These are phyloP conservation scores for Ctenopoma multispine DNA, from an alignment of 2,797 vertebrate genomes.

Conservation along the genomic window DNA sequence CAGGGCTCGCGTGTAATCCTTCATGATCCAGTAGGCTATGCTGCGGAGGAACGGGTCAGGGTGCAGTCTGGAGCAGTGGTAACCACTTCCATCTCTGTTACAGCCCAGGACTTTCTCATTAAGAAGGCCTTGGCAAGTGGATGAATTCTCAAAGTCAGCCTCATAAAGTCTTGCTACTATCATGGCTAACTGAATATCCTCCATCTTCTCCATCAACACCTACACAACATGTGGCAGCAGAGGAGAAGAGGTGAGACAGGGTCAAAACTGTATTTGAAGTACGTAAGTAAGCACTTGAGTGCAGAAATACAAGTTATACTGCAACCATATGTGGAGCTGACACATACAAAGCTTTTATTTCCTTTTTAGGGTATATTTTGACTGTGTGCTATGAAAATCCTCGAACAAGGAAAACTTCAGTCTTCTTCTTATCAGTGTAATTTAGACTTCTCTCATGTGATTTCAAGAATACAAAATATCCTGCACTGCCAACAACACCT, in stretches of 20 bases:
- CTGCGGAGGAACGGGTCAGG: conserved; percentile 97
- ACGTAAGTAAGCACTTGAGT: neutral
- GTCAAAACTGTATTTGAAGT: neutral
- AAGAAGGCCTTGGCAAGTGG: conserved; percentile 93
- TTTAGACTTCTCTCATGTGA: conserved; percentile 59
- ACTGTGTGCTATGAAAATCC: conserved; percentile 53
- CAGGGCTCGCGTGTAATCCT: conserved; percentile 93
- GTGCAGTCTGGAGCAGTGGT: conserved; percentile 90
- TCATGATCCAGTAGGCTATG: conserved; percentile 98
- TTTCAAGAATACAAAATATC: conserved; percentile 51
- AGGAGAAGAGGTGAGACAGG: neutral
- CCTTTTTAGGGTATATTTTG: conserved; percentile 69
- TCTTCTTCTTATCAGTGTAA: conserved; percentile 59
- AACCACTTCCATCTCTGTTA: conserved; percentile 88
- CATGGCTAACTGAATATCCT: conserved; percentile 97
- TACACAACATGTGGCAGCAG: conserved; percentile 58
- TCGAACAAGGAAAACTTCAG: conserved; percentile 66
- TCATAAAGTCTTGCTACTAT: conserved; percentile 96
- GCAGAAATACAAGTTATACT: neutral
- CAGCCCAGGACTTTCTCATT: conserved; percentile 95
- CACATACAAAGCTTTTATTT: conserved; percentile 8
- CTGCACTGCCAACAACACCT: conserved; percentile 23
- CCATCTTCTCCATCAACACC: conserved; percentile 99
- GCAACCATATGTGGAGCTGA: too few species aligned
- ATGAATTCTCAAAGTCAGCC: conserved; percentile 95